Conservation (phyloP, 1,140 invertebrate species). For the Papilio glaucus region DNA sequence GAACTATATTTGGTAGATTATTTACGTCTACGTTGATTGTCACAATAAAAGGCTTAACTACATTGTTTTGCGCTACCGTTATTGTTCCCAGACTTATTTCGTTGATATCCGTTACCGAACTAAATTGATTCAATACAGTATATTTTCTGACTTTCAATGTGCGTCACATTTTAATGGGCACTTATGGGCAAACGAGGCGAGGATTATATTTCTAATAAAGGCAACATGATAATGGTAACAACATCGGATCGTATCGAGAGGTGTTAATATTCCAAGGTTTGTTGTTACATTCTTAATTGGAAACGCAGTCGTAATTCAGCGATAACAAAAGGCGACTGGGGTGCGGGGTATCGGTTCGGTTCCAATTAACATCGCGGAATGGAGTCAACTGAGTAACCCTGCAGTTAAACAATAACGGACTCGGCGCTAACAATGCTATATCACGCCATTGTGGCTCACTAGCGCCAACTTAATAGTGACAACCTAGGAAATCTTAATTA, state of each 20-base stretch:
- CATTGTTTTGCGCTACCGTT: not conserved
- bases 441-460: slow-evolving; percentile 66
- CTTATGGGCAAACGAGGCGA: slow-evolving; percentile 24
- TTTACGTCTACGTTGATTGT: not conserved
- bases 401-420: slow-evolving; percentile 56
- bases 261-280: slow-evolving; percentile 46
- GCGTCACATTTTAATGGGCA: slow-evolving; percentile 27
- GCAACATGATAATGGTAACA: slow-evolving; percentile 28
- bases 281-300: slow-evolving; percentile 64
- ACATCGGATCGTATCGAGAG: slow-evolving; percentile 38
- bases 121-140: slow-evolving; percentile 8
- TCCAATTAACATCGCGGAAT: slow-evolving; percentile 78
- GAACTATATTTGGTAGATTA: too few relatives aligned
- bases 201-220: slow-evolving; percentile 31
- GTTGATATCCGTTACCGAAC: not conserved
- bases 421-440: slow-evolving; percentile 67
- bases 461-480: slow-evolving; percentile 71
- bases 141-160: slow-evolving; percentile 14
- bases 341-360: slow-evolving; percentile 62
- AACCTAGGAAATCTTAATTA: slow-evolving; percentile 77
- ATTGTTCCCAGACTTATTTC: not conserved
- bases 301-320: slow-evolving; percentile 67
- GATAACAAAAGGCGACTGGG: slow-evolving; percentile 70
- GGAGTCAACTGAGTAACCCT: slow-evolving; percentile 64
- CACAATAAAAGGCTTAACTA: not conserved